These are phyloP conservation scores for Sisor rabdophorus DNA, from an alignment of 2,113 vertebrate genomes.

Conservation along the genomic window DNA sequence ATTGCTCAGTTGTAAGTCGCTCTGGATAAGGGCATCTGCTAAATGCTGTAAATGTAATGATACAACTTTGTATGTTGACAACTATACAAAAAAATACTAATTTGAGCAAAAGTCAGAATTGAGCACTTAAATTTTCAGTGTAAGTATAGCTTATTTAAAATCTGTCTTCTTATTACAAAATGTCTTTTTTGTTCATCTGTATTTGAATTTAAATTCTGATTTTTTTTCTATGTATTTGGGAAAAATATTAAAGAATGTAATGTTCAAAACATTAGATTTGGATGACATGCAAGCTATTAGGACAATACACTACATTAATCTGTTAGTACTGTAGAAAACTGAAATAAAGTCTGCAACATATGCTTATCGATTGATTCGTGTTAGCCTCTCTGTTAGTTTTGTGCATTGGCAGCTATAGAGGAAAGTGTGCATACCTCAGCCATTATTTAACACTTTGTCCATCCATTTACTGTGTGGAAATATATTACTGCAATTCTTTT, in stretches of 20 bases:
- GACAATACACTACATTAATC: not conserved
- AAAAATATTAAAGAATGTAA: not conserved
- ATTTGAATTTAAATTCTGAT: no score
- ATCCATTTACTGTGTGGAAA: constrained; percentile 54
- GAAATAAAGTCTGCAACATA: constrained; percentile 1
- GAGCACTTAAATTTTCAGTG: no score
- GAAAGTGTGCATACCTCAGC: constrained; percentile 36
- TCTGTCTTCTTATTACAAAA: not conserved
- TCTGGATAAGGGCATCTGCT: no score
- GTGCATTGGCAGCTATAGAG: constrained; percentile 17
- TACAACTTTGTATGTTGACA: no score
- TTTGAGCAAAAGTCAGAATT: no score
- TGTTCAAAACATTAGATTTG: not conserved
- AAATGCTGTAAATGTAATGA: no score
- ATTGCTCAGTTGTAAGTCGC: no score
- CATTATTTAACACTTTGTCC: constrained; percentile 45
- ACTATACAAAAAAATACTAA: no score
- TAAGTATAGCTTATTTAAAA: not conserved
- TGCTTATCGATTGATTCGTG: constrained; percentile 23
- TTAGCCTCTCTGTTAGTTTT: constrained; percentile 3
- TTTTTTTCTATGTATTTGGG: not conserved
- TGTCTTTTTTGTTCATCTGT: not conserved
- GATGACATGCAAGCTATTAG: not conserved
- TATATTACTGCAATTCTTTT: constrained; percentile 61
- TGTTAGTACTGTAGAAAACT: not conserved